Base-by-base conservation (phyloP, 2,113 vertebrate species). In the Verasper variegatus region DNA sequence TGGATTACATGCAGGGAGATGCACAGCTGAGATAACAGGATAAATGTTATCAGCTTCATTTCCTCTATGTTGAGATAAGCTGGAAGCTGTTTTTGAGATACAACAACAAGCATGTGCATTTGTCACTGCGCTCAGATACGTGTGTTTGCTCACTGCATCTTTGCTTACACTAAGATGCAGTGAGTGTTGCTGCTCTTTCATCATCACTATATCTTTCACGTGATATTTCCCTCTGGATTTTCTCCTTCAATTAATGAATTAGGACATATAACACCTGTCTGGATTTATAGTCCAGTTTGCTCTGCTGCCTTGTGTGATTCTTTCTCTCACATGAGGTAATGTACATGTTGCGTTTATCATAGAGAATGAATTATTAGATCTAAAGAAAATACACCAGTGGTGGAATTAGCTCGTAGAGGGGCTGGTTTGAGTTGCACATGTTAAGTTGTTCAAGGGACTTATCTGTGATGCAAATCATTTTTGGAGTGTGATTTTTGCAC, bases 31-130 rank as follows among this genome's bases (percentile, higher is more conserved):
- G 88, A 81, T 85, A 61, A 40, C 7, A 5, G 73, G 24, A 66
- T 49, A 49, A 76, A 66, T 86, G 79, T 62, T 56, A 80, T 88
- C 74, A 84, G 78, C 59, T 70, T 73, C 58, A 80, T 86, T 84
- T 84, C 63, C 64, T 76, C 55, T n/a, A 54, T 59, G 49, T 17
- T 54, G 42, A 59, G 78, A 86, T 80, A 78, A 78, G 78, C n/a
- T 17, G 55, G 8, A 56, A 56, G 52, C 7, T 18, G 35, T 31
- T 75, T 54, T 55, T 57, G 37, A 70, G 37, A n/a, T 18, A 17
- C 24, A 66, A 13, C 47, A 62, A 9, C 67, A 42, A 40, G 58
- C 23, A 20, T 60, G 23, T 56, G n/a, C 23, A 37, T n/a, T 62
- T 60, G 65, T 47, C 65, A 27, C 49, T 35, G 72, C 64, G 26